Base-by-base conservation (phyloP, 2,797 vertebrate species). In the Chelidonichthys spinosus region DNA sequence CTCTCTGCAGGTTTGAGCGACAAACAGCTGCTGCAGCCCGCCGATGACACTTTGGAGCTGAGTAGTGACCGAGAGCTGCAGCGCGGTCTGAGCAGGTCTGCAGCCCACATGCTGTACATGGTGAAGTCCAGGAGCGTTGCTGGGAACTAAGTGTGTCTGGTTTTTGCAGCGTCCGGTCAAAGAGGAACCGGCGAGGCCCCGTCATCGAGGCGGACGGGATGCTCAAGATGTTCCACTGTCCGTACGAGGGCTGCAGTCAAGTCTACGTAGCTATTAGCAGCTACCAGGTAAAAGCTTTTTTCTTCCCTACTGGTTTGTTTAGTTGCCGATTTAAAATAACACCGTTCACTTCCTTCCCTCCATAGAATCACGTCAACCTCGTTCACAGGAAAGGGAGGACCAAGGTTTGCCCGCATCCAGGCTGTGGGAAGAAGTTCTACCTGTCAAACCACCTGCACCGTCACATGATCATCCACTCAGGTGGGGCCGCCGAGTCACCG, bases 351-450 rank as follows among this genome's bases (percentile, higher is more conserved):
- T n/a, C 40, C 36, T 6, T 6, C 42, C 61, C 59, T 72, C 39
- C 63, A 33, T 75, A 98, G 97, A 97, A 96, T 89, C 97, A 97
- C 0, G 94, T 98, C 55, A 97, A 96, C 85, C 94, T 97, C 2
- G 97, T 96, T 44, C 97, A 98, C 88, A 95, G 96, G 80, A 97
- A 96, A 89, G 96, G 96, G 7, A 95, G 95, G 78, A 97, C 96
- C 63, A 98, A 97, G 84, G 95, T 97, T 37, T 98, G 97, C 47
- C 95, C 97, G 3, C 96, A 97, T 82, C 97, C 96, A 0, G 97
- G 96, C 84, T 98, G 97, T 0, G 97, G 97, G n/a, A 98, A 97
- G 77, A 97, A 96, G 85, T 98, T 98, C 88, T 96, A 97, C 76
- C 85, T 98, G 74, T 96, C 96, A 0, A 96, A 97, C 81, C 97